Evolutionary conservation across 2,113 vertebrate species (phyloP), one percentile per base, ranked within the genome.

Genomic region (Periophthalmus modestus): DNA sequence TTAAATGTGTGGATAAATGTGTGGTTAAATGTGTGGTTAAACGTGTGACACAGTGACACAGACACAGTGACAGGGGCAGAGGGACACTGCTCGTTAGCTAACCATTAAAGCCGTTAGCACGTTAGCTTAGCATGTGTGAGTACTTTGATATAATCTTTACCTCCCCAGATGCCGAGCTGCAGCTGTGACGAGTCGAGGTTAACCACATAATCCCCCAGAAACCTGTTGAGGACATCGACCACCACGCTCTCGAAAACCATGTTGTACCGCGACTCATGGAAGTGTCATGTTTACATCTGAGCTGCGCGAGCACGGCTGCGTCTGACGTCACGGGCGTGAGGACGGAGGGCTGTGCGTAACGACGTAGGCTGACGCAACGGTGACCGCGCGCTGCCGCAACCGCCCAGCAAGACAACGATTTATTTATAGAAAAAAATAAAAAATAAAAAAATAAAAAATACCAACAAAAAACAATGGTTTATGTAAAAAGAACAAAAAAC

Each of bases 241-340:
- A 98, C 96, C 88, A 99, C 13, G 58, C 96, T 97, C 90, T 99
- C 96, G 87, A 99, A 98, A 71, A 98, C 96, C 97, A 98, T 98
- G 28, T 82, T 94, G 77, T 15, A 69, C 77, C 61, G 11, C 72
- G 36, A 73, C 55, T 90, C 86, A 92, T 80, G 74, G 82, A 46
- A 43, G 19, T 74, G 52, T 82, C 77, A 89, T 91, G 78, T 87
- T 93, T 87, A 92, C 90, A 71, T 82, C 21, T 59, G 19, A 66
- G 7, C 3, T 33, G n/a, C 23, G 7, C 80, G 71, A 69, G 24
- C 58, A 63, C 66, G 7, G 33, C 61, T 14, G 54, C 54, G 54
- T 7, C 52, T 21, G 7, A 57, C 54, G 54, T 24, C 11, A 58
- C 57, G 23, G 6, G 12, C 21, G 57, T 58, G 2, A 0, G 14